Percentiles rank a stretch among this genome's conserved stretches.
Evolutionary conservation across 2,888 invertebrate species (phyloP).

Genomic region (Acronicta aceris): DNA sequence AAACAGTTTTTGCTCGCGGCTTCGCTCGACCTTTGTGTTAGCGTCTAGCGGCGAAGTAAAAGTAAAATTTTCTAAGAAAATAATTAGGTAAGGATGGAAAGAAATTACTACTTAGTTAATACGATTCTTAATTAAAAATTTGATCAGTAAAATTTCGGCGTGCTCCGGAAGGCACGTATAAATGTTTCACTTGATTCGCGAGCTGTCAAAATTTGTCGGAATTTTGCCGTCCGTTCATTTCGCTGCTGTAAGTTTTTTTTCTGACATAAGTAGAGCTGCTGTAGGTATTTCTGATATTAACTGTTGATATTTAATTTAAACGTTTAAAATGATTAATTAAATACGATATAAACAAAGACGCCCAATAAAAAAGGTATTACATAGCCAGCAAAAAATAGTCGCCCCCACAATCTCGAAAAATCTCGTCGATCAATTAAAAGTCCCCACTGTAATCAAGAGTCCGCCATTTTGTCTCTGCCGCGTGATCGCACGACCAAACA

Average conservation of each 20-base stretch:
- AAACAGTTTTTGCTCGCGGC: not conserved
- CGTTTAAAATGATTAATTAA: no score
- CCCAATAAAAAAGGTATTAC: not conserved
- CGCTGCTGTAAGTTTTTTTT: no score
- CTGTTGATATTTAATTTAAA: no score
- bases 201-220: no score
- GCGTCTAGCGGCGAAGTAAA: not conserved
- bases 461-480: constrained; percentile 71
- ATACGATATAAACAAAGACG: not conserved
- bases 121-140: no score
- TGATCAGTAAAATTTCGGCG: no score
- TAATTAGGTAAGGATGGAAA: not conserved
- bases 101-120: no score
- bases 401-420: constrained; percentile 13
- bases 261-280: no score
- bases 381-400: not conserved
- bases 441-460: constrained; percentile 61
- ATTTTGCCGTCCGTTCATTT: no score
- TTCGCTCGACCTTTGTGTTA: not conserved
- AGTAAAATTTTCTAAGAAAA: not conserved
- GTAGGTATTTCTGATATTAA: no score
- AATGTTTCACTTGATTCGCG: no score
- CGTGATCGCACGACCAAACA: constrained; percentile 71
- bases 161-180: no score
- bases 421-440: constrained; percentile 62